Base-by-base conservation (phyloP, 1,140 invertebrate species). In the Tetragnatha versicolor region DNA sequence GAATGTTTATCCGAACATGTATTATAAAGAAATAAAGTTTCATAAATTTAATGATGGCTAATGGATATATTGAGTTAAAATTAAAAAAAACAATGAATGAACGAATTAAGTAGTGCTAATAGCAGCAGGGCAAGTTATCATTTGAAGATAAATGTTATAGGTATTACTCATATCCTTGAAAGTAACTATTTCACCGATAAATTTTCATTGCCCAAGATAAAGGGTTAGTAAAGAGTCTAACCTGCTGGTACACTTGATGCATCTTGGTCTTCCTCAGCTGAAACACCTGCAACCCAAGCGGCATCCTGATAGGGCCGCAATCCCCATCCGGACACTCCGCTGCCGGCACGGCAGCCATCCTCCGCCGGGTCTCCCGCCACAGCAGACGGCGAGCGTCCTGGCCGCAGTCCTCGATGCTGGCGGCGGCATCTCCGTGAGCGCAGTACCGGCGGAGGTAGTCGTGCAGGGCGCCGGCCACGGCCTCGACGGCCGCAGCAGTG, bases 381-480 rank as follows among this genome's bases (percentile, higher is more conserved):
- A 81, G 51, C 10, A 82, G 81, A 22, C 84, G 79, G 2, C 81
- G 70, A 2, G 82, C 76, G n/a, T 78, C 61, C 20, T 58, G 53
- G 25, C 82, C 81, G 66, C 85, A 86, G 12, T 82, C 81, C 5
- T 84, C 82, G 29, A 86, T 82, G 29, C 80, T 81, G 20, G 61
- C 70, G 22, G 82, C 81, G 14, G 80, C 80, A 9, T 80, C 76
- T 2, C 81, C 82, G 1, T 81, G 69, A 14, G 39, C 31, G 66
- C 84, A 84, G 39, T 83, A 81, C 39, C 55, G 12, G 5, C 78
- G 73, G 63, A 85, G 70, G 68, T 83, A 84, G 17, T 81, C 60
- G 58, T 84, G 84, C 7, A 88, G 77, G 3, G 86, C 85, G 47
- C 84, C 81, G 6, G 86, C 86, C n/a, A 87, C 83, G 47, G 85